A percentile compares a stretch with the other conserved stretches of the same genome.
phyloP scores from a whole-genome alignment of 2,113 vertebrate genomes.

The Mesembrinibis cayennensis region DNA sequence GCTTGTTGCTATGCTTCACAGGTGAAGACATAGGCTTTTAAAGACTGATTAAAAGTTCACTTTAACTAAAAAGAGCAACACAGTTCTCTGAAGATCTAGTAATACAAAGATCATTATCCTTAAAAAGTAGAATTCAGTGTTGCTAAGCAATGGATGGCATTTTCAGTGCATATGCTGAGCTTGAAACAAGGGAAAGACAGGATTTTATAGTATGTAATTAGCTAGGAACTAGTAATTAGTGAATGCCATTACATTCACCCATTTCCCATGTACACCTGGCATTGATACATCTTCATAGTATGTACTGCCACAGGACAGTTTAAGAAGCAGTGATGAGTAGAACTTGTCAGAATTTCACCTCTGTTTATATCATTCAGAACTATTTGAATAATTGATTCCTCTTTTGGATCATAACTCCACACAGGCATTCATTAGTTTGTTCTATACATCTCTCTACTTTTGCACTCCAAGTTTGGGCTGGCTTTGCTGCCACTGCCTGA shows the following conservation, averaged over 20 bases:
- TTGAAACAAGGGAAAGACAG: not conserved
- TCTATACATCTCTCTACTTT: not conserved
- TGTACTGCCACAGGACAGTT: not conserved
- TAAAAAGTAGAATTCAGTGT: not conserved
- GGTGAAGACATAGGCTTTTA: not conserved
- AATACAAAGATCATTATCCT: not conserved
- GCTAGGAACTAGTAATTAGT: not conserved
- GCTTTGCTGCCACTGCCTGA: not conserved
- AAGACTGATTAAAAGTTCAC: not conserved
- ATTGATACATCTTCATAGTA: not conserved
- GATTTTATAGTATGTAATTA: not conserved
- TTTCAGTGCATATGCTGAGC: not conserved
- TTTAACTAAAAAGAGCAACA: not conserved
- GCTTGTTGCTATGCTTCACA: not conserved
- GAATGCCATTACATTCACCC: not conserved
- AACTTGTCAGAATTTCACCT: not conserved
- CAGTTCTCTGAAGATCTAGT: not conserved
- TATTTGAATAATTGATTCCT: not conserved
- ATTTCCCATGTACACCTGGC: not conserved
- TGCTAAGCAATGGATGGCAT: conserved; percentile 16
- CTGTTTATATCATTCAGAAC: not conserved
- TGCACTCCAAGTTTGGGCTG: not conserved
- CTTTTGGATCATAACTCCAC: not conserved
- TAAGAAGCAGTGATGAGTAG: not conserved
- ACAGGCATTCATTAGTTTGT: not conserved